These are phyloP conservation scores for Neoaliturus tenellus DNA, from an alignment of 2,888 invertebrate genomes.

Conservation along the genomic window DNA sequence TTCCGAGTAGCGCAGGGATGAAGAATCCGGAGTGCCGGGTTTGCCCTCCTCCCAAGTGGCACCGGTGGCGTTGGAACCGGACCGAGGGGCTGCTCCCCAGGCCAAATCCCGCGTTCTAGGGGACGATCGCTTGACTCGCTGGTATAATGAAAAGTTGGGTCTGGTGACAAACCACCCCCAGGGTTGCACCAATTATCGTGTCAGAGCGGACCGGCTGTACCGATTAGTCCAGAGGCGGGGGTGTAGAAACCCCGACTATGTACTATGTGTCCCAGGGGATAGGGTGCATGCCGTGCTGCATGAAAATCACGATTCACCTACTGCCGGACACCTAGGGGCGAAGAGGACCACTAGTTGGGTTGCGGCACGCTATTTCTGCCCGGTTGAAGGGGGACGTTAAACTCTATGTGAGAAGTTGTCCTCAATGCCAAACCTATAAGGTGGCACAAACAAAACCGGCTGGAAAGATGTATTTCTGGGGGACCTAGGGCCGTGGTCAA, in stretches of 20 bases:
- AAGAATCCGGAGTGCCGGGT: not conserved
- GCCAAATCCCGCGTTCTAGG: not conserved
- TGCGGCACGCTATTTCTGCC: not conserved
- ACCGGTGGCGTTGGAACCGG: not conserved
- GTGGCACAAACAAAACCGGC: not conserved
- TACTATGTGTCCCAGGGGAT: too few relatives aligned
- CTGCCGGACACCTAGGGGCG: constrained; percentile 15
- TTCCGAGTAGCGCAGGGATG: not conserved
- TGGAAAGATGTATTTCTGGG: constrained; percentile 4
- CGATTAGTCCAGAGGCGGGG: not conserved
- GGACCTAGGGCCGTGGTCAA: constrained; percentile 23
- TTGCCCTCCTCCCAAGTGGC: not conserved
- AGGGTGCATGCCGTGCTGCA: not conserved
- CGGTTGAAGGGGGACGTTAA: not conserved
- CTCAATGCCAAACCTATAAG: not conserved
- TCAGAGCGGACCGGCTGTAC: not conserved
- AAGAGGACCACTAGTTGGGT: not conserved
- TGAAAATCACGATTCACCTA: not conserved
- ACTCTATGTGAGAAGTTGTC: not conserved
- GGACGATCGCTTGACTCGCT: not conserved
- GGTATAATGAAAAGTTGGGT: not conserved
- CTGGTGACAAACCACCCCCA: not conserved
- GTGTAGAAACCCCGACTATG: not conserved
- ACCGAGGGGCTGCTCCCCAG: not conserved
- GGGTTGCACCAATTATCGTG: not conserved